phyloP scores from a whole-genome alignment of 2,888 invertebrate species.

The Acleris cristana region DNA sequence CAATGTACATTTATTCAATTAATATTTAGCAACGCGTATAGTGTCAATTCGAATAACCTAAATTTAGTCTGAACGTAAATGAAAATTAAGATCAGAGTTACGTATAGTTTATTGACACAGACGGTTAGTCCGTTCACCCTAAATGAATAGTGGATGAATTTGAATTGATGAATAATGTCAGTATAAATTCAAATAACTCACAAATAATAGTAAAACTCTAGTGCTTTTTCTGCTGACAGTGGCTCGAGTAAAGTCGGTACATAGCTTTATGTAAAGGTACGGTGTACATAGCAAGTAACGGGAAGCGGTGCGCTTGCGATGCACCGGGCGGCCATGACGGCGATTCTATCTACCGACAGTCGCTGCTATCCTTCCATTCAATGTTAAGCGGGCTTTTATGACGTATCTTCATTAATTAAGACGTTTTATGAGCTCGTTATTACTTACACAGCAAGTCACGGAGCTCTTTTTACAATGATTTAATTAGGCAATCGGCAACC shows the following conservation, averaged over 20 bases:
- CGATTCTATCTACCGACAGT: constrained; percentile 25
- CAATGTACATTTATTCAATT: too few species aligned
- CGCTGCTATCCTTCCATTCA: constrained; percentile 43
- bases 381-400: constrained; percentile 44
- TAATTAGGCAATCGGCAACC: constrained; percentile 5
- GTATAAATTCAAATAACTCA: not conserved
- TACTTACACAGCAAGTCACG: constrained; percentile 18
- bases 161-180: constrained; percentile 30
- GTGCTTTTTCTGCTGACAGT: constrained; percentile 44
- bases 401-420: constrained; percentile 33
- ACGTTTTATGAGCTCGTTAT: constrained; percentile 25
- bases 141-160: constrained; percentile 22
- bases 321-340: constrained; percentile 43
- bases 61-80: not conserved
- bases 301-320: constrained; percentile 65
- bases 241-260: constrained; percentile 49
- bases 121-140: constrained; percentile 23
- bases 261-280: constrained; percentile 57
- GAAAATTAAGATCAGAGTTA: not conserved
- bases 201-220: too few species aligned
- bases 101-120: constrained; percentile 24
- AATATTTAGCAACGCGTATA: too few species aligned
- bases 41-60: too few species aligned
- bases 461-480: constrained; percentile 5
- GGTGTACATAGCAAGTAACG: constrained; percentile 67